phyloP scores from a whole-genome alignment of 1,140 invertebrate species.

The Acromyrmex charruanus region DNA sequence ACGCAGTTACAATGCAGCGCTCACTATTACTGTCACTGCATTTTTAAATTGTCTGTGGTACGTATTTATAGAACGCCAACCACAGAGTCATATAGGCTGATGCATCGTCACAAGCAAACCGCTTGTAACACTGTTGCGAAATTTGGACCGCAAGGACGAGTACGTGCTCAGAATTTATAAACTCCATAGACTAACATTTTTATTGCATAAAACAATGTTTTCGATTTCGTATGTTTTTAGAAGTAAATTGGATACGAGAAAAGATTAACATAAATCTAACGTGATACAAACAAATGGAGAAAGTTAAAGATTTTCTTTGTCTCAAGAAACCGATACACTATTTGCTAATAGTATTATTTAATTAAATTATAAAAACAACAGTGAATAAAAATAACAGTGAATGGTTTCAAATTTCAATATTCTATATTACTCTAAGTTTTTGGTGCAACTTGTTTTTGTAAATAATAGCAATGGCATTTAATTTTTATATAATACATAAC shows the following conservation, averaged over 20 bases:
- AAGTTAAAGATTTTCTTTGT: conserved; percentile 67
- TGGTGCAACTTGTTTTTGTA: background rate
- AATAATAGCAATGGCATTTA: background rate
- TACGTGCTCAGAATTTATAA: conserved; percentile 8
- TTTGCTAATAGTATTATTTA: background rate
- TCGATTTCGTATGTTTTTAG: background rate
- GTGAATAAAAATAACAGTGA: no score
- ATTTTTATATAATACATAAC: background rate
- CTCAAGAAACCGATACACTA: background rate
- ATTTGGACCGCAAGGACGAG: conserved; percentile 39
- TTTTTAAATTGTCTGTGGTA: conserved; percentile 54
- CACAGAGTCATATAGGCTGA: conserved; percentile 7
- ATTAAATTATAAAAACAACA: background rate
- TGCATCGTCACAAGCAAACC: conserved; percentile 9
- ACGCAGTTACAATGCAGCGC: conserved; percentile 17
- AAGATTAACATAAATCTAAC: background rate
- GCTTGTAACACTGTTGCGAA: conserved; percentile 33
- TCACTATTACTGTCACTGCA: conserved; percentile 45
- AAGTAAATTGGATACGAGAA: background rate
- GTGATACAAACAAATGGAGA: conserved; percentile 13
- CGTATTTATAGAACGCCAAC: conserved; percentile 59
- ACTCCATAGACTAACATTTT: background rate
- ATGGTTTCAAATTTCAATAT: background rate
- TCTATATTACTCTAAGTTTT: background rate
- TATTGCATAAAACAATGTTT: background rate